Evolutionary conservation across 2,888 invertebrate genomes (phyloP).

Genomic region (Cheilosia urbana): DNA sequence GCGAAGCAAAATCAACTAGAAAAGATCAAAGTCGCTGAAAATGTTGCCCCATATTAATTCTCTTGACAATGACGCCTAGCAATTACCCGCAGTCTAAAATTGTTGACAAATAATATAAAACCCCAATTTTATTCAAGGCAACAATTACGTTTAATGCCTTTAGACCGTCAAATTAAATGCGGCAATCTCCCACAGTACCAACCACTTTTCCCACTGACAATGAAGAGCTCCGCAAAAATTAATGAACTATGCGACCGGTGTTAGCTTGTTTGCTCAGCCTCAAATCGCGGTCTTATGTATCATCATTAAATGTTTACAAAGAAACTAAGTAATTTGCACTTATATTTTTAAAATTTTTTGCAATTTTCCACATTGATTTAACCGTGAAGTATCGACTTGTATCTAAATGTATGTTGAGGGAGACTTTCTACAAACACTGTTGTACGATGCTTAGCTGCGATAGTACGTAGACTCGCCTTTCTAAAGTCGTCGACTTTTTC

Average conservation of each 20-base stretch:
- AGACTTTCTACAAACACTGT: constrained; percentile 20
- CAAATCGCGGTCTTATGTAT: neutral
- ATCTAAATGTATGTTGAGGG: neutral
- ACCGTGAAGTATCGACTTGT: constrained; percentile 1
- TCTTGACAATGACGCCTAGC: neutral
- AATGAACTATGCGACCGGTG: neutral
- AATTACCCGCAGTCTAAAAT: neutral
- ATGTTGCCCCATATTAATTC: no score
- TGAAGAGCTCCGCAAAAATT: neutral
- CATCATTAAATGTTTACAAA: constrained; percentile 14
- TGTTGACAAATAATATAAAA: neutral
- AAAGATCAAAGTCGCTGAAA: no score
- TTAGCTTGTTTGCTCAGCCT: neutral
- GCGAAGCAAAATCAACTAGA: no score
- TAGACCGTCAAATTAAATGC: neutral
- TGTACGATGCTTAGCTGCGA: no score
- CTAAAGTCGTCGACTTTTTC: neutral
- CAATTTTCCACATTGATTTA: neutral
- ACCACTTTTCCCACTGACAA: neutral
- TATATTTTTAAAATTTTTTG: neutral
- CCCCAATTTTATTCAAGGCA: neutral
- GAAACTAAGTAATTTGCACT: constrained; percentile 29
- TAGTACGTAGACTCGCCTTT: constrained; percentile 20
- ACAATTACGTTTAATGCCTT: neutral
- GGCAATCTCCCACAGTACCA: neutral